Percentiles rank a stretch among this genome's conserved stretches.
phyloP scores from a whole-genome alignment of 2,797 vertebrate genomes.

The Sarcoramphus papa region DNA sequence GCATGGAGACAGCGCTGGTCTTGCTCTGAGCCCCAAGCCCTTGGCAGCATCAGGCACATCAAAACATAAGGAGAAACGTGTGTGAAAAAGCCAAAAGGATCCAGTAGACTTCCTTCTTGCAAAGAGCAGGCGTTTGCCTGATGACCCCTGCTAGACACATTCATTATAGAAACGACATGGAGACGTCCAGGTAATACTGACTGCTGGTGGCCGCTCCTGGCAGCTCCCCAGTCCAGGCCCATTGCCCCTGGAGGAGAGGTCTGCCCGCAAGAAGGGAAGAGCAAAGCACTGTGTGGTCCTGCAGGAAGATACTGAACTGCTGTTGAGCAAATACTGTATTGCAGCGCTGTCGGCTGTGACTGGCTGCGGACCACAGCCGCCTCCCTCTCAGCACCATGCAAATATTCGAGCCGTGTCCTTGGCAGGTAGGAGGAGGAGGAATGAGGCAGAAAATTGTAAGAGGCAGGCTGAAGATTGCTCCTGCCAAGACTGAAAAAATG shows the following conservation, averaged over 20 bases:
- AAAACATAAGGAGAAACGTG: not conserved
- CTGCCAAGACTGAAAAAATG: conserved; percentile 30
- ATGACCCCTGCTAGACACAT: not conserved
- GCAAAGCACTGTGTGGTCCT: not conserved
- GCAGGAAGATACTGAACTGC: not conserved
- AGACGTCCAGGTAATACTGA: not conserved
- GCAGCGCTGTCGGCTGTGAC: fast-evolving
- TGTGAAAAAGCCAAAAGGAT: not conserved
- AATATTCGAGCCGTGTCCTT: not conserved
- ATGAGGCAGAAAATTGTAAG: conserved; percentile 17
- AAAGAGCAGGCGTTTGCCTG: fast-evolving
- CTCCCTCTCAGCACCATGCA: not conserved
- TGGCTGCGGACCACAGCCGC: fast-evolving
- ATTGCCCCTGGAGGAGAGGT: not conserved
- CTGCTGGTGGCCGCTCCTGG: not conserved
- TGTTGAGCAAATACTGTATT: not conserved
- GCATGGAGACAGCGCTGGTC: not conserved
- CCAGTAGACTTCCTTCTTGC: not conserved
- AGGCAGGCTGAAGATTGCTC: conserved; percentile 8
- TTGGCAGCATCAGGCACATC: not conserved
- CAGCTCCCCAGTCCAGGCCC: not conserved
- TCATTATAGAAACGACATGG: fast-evolving
- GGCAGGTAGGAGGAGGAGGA: conserved; percentile 19
- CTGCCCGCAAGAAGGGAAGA: not conserved
- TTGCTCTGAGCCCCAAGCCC: not conserved